Evolutionary conservation across 1,140 invertebrate species (phyloP).

Genomic region (Tetramorium alpestre): DNA sequence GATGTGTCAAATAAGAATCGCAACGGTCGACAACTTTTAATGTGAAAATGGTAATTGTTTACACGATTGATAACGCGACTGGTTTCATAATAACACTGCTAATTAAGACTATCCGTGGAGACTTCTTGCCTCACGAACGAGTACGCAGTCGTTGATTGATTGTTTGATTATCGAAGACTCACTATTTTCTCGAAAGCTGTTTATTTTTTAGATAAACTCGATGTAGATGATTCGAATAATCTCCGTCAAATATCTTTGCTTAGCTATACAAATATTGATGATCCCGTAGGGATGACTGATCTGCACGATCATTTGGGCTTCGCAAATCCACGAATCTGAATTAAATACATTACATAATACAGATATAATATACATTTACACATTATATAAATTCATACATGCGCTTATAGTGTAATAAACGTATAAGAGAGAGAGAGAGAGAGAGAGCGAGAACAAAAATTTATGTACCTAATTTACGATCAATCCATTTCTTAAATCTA

Average conservation of each 20-base stretch:
- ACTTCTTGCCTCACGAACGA: neutral
- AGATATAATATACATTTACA: neutral
- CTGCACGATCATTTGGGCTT: neutral
- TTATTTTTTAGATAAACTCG: neutral
- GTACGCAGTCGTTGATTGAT: constrained; percentile 16
- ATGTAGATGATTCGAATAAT: neutral
- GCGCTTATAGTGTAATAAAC: neutral
- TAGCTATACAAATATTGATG: neutral
- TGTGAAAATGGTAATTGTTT: neutral
- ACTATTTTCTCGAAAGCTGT: neutral
- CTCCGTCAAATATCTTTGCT: constrained; percentile 9
- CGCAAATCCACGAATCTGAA: neutral
- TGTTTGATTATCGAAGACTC: constrained; percentile 38
- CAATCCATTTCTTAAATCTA: too few relatives aligned
- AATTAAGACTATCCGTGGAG: neutral
- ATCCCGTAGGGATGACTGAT: neutral
- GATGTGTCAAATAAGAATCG: neutral
- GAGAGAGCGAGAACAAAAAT: neutral
- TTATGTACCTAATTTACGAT: too few relatives aligned
- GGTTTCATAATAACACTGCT: constrained; percentile 15
- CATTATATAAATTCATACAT: neutral
- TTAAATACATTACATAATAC: neutral
- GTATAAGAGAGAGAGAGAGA: neutral
- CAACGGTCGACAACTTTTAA: neutral
- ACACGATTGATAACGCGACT: constrained; percentile 19